Evolutionary conservation across 2,888 invertebrate species (phyloP).

Genomic region (Lamellibrachia columna): DNA sequence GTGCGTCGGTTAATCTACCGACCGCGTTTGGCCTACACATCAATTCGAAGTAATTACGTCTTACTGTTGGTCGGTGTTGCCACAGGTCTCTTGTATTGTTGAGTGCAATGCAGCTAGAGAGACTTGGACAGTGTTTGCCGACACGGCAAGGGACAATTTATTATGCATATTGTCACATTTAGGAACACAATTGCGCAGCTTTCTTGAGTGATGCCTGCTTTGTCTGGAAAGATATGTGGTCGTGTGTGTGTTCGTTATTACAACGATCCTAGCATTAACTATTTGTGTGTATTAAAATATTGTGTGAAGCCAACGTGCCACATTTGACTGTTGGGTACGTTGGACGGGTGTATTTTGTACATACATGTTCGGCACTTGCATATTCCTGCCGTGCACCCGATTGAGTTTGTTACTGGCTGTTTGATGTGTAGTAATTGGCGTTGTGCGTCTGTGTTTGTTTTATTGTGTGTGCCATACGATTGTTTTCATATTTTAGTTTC

Average conservation of each 20-base stretch:
- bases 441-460: not conserved
- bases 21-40: too few species aligned
- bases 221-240: not conserved
- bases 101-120: not conserved
- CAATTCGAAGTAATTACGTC: too few species aligned
- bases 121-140: not conserved
- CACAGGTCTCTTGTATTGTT: too few species aligned
- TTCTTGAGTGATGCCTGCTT: not conserved
- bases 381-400: not conserved
- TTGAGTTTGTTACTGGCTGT: not conserved
- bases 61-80: too few species aligned
- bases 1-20: too few species aligned
- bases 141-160: not conserved
- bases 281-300: not conserved
- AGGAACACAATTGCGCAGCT: not conserved
- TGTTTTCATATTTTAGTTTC: not conserved
- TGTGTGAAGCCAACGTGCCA: not conserved
- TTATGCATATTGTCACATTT: slow-evolving; percentile 6
- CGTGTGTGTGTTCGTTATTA: not conserved
- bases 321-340: not conserved
- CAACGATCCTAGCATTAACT: not conserved
- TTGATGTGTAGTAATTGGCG: not conserved
- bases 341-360: not conserved
- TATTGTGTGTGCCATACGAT: not conserved
- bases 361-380: not conserved